Base-by-base conservation (phyloP, 2,113 vertebrate genomes). In the Saguinus imperator region DNA sequence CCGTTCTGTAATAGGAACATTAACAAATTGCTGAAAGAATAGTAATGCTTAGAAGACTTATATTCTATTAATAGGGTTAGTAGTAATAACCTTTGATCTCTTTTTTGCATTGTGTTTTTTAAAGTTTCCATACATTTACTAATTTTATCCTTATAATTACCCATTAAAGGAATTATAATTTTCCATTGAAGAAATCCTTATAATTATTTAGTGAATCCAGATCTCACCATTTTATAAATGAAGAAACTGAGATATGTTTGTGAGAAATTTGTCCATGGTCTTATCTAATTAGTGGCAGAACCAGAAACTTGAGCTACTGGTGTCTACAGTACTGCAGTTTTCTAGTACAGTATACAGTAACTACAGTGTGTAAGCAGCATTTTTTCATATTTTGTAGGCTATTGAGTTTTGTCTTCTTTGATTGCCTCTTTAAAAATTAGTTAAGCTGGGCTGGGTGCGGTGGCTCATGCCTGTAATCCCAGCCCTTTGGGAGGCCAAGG, bases 31-130 rank as follows among this genome's bases (percentile, higher is more conserved):
- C 35, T 52, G 35, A 89, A 76, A 91, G 68, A 94, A 17, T 29
- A 68, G 79, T 84, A 80, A 75, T 95, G 25, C 40, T 84, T 93
- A 32, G 37, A 96, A 96, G 55, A 89, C 12, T 68, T 96, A 40
- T 12, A 37, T 84, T 95, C 75, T 89, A 23, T 81, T 94, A 93
- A 77, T 37, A 89, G 52, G 79, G 64, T 52, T 61, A 90, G 58
- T 73, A 81, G 55, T 80, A 79, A 40, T 85, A 82, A 79, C 20
- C 85, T 93, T 91, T 79, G 58, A 82, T 82, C 48, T 93, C 8
- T 66, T 27, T 70, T 35, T 87, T 81, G 5, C n/a, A 35, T 80
- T 89, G 48, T 23, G 58, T 55, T 66, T 94, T 75, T 70, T 21
- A 8, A 50, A 97, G 81, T 77, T 92, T 29, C 14, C 6, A 6